Evolutionary conservation across 1,140 invertebrate genomes (phyloP).

Genomic region (Pseudoatta argentina): DNA sequence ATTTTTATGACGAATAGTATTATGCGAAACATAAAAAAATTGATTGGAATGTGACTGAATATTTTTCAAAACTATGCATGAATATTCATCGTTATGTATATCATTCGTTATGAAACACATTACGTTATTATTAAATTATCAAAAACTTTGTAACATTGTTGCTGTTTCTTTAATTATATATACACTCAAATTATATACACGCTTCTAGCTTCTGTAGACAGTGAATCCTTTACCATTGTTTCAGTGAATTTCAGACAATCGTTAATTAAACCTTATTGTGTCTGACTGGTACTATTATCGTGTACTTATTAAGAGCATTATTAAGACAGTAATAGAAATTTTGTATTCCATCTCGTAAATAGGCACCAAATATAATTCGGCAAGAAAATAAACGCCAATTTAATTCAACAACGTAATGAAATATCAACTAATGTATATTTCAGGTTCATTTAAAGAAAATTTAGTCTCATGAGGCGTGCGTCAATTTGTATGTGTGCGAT

Average conservation of each 20-base stretch:
- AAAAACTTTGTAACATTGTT: conserved; percentile 5
- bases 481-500: neutral
- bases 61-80: neutral
- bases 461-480: neutral
- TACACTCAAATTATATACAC: neutral
- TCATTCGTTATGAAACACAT: neutral
- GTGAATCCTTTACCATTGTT: neutral
- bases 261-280: conserved; percentile 46
- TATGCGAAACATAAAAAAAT: neutral
- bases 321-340: conserved; percentile 9
- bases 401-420: neutral
- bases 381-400: neutral
- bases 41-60: neutral
- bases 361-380: neutral
- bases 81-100: neutral
- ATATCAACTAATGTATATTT: neutral
- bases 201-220: neutral
- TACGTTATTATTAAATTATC: conserved; percentile 1
- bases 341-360: conserved; percentile 5
- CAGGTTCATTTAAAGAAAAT: neutral
- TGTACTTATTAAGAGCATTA: conserved; percentile 30
- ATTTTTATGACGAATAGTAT: neutral
- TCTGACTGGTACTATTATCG: neutral
- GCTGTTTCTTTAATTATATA: neutral
- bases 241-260: conserved; percentile 31